Evolutionary conservation across 2,797 vertebrate species (phyloP), one percentile per base, ranked within the genome.

Genomic region (Merluccius polli): DNA sequence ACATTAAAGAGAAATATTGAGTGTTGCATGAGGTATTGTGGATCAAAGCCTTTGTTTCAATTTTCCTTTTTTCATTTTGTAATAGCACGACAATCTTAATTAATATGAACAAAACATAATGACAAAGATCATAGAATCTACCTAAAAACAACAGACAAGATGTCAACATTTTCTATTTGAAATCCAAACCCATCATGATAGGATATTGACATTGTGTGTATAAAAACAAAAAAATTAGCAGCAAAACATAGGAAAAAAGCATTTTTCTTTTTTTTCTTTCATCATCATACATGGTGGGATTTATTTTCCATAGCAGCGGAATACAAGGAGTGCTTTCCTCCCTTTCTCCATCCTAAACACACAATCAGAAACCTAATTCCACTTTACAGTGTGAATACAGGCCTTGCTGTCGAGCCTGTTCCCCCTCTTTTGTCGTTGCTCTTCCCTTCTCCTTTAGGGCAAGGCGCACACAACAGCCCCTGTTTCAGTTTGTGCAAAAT

Each of bases 11-110:
- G 88, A 88, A 86, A 91, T 77, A 92, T 94, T 92, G 93, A 95
- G 93, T 95, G 95, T 95, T 94, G 93, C 92, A 94, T 97, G 97
- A 99, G 97, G 97, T 99, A 99, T 96, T 92, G 92, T 95, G 95
- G 94, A 95, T 95, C 89, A 91, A 93, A 95, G 93, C 93, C 93
- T 95, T 89, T 89, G 91, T 88, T 95, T 95, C 92, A 73, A 74
- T 70, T 38, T 72, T 72, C 35, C 35, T 85, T 80, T 73, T 29
- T 44, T 84, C 84, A 95, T 92, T 97, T 98, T 96, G 95, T 95
- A 95, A 96, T 96, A 96, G 94, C 95, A 95, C 92, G 95, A 95
- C 84, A 96, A 94, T 96, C 94, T 95, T 95, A 94, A 94, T 90
- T 93, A 94, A 86, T 83, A 82, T 75, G 76, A 84, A 88, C 71